Evolutionary conservation across 2,113 vertebrate genomes (phyloP).

Genomic region (Dissostichus mawsoni): DNA sequence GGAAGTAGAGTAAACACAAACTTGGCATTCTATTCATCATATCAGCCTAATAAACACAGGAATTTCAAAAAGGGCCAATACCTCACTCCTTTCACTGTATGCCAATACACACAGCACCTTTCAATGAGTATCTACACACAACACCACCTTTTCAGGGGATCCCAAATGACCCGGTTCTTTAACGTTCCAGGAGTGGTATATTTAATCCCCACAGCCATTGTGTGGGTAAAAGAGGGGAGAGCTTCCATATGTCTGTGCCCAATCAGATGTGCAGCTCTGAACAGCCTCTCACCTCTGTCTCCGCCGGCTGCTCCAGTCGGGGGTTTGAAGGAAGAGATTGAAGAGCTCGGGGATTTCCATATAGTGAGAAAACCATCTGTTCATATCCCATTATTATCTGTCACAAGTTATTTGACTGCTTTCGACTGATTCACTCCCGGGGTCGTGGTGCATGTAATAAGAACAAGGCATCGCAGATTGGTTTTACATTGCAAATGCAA

Average conservation of each 20-base stretch:
- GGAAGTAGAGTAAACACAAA: background rate
- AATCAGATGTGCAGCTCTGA: conserved; percentile 51
- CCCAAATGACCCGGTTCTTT: conserved; percentile 21
- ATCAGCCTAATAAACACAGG: conserved; percentile 23
- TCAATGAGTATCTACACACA: conserved; percentile 11
- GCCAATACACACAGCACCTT: conserved; percentile 41
- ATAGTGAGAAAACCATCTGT: conserved; percentile 64
- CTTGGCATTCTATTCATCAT: conserved; percentile 20
- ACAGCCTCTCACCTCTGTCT: conserved; percentile 45
- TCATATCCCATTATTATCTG: conserved; percentile 76
- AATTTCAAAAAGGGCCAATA: conserved; percentile 39
- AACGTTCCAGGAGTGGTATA: conserved; percentile 16
- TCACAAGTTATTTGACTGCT: conserved; percentile 77
- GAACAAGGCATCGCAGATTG: conserved; percentile 73
- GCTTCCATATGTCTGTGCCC: conserved; percentile 47
- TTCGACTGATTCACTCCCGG: conserved; percentile 70
- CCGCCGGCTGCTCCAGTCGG: conserved; percentile 20
- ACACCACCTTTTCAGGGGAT: background rate
- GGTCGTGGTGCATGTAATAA: conserved; percentile 74
- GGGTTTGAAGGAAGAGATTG: conserved; percentile 42
- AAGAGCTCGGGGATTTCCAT: conserved; percentile 59
- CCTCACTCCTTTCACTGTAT: conserved; percentile 31
- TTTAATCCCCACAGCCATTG: conserved; percentile 31
- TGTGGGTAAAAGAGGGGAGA: conserved; percentile 20
- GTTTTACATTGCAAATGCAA: conserved; percentile 84